phyloP scores from a whole-genome alignment of 2,888 invertebrate species.

The Ophion costatus region DNA sequence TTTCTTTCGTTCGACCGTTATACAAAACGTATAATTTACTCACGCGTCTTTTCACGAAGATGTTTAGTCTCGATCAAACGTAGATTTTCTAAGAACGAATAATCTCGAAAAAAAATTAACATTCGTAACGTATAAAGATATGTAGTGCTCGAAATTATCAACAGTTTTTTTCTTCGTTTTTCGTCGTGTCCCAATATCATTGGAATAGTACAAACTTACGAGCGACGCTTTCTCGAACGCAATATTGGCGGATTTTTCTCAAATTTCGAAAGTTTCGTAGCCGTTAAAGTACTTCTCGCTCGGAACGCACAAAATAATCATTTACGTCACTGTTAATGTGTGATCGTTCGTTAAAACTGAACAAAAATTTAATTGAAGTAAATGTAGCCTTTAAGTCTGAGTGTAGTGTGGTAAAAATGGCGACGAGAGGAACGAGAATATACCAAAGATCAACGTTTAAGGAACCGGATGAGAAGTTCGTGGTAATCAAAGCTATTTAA shows the following conservation, averaged over 20 bases:
- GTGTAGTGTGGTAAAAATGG: conserved; percentile 22
- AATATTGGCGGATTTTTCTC: conserved; percentile 30
- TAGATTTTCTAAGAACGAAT: conserved; percentile 56
- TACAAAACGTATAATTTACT: conserved; percentile 53
- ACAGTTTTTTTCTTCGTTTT: not conserved
- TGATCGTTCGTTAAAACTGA: not conserved
- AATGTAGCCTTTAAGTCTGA: conserved; percentile 48
- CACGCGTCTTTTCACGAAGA: conserved; percentile 27
- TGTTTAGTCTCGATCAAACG: conserved; percentile 8
- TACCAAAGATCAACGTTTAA: conserved; percentile 47
- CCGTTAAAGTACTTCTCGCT: not conserved
- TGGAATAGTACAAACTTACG: not conserved
- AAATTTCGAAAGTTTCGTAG: not conserved
- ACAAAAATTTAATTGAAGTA: conserved; percentile 9
- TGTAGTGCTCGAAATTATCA: not conserved
- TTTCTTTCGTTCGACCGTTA: not conserved
- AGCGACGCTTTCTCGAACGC: not conserved
- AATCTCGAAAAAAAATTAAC: conserved; percentile 8
- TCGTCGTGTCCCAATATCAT: not conserved
- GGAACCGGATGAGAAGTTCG: not conserved
- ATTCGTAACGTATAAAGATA: not conserved
- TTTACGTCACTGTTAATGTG: conserved; percentile 8
- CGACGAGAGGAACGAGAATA: conserved; percentile 18
- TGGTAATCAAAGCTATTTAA: not conserved
- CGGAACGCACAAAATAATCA: not conserved